Percentiles rank a stretch among this genome's conserved stretches.
Evolutionary conservation across 53 echinoderm and acorn worm genomes (phyloP).

Genomic region (Henricia sp.): DNA sequence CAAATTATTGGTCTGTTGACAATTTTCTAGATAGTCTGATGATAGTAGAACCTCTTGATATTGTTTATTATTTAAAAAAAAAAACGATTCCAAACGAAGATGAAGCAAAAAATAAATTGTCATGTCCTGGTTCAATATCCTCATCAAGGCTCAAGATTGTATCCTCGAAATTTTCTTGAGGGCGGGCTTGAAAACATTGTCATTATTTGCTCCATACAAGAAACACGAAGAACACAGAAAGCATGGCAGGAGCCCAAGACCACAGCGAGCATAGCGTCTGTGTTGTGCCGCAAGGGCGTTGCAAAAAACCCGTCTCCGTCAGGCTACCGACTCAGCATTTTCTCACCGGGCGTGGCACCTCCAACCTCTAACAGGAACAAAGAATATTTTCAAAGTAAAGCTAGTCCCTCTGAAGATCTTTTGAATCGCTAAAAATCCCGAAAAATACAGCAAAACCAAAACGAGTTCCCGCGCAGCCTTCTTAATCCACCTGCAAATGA

Average conservation of each 20-base stretch:
- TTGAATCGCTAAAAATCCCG: constrained; percentile 30
- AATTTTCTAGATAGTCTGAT: no score
- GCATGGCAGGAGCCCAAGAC: constrained; percentile 29
- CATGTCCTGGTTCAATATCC: background rate
- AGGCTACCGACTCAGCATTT: constrained; percentile 43
- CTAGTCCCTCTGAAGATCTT: background rate
- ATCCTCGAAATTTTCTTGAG: constrained; percentile 14
- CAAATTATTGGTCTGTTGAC: no score
- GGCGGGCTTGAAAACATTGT: constrained; percentile 57
- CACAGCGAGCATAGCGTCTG: constrained; percentile 40
- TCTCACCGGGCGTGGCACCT: constrained; percentile 46
- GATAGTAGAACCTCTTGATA: no score
- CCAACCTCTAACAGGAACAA: constrained; percentile 29
- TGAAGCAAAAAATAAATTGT: background rate
- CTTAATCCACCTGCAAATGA: constrained; percentile 19
- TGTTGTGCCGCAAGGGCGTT: constrained; percentile 9
- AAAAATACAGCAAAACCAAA: constrained; percentile 8
- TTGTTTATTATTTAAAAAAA: no score
- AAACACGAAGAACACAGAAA: constrained; percentile 21
- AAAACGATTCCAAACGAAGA: background rate
- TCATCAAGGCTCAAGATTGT: background rate
- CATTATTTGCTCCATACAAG: constrained; percentile 30
- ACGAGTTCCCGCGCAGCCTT: constrained; percentile 1
- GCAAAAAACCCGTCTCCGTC: constrained; percentile 10
- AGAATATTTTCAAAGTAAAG: constrained; percentile 22